Evolutionary conservation across 1,140 invertebrate species (phyloP), one percentile per base, ranked within the genome.

Genomic region (Scaptodrosophila lebanonensis): DNA sequence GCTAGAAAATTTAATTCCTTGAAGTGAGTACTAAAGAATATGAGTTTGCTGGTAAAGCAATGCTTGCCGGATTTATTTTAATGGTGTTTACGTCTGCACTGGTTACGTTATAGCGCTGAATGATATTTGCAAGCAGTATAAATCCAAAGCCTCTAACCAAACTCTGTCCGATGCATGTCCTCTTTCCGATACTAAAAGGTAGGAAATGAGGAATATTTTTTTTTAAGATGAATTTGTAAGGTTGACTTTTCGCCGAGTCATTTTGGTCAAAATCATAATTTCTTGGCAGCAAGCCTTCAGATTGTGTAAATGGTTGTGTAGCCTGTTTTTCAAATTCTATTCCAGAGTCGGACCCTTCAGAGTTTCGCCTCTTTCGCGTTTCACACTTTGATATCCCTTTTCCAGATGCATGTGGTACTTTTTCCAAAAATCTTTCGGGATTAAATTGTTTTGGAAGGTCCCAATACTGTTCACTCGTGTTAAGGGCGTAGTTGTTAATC

Each of bases 121-220:
- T 72, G 6, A 97, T 87, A 20, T 91, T 94, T 0, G 92, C 91
- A 27, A 95, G 84, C 38, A 92, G 90, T 0, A 93, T 88, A 85
- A 95, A 94, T 45, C 91, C 91, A 76, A 95, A 90, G 22, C 93
- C 91, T 15, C 92, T 91, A 0, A 95, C 93, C 33, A 98, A 87
- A 47, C 93, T 93, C 87, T 96, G 95, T 0, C 96, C 96, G 65
- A 98, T 93, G 82, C 96, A 97, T 0, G 94, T 94, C 7, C 96
- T 89, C 59, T 94, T 92, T 0, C 95, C 94, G 20, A 93, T 94
- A 60, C 94, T 94, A 87, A 97, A 97, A 0, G 95, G 95, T 12
- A 97, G 88, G 72, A 96, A 97, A 83, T 95, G 91, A 1, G 93
- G 88, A 30, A 90, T 88, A 59, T 89, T 90, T 56, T 85, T 89